phyloP scores from a whole-genome alignment of 2,113 vertebrate species.

The Lamprotornis superbus region DNA sequence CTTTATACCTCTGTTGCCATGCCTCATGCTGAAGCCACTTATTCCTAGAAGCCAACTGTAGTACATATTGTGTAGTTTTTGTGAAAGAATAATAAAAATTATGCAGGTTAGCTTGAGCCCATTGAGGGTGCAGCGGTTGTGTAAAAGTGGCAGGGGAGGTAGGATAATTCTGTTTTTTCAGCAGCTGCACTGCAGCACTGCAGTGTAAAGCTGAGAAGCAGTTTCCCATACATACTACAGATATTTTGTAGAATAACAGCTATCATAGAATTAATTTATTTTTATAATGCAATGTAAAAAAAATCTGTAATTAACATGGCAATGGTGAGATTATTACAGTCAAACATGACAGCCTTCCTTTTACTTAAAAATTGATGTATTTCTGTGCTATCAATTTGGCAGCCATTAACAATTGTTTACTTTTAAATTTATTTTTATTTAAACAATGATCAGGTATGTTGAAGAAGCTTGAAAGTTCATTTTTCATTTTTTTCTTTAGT shows the following conservation, averaged over 20 bases:
- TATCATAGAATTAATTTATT: not conserved
- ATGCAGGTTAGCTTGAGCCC: not conserved
- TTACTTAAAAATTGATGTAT: not conserved
- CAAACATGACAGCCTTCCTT: not conserved
- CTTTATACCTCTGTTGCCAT: not conserved
- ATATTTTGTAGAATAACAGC: not conserved
- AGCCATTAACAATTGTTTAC: not conserved
- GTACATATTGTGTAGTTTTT: not conserved
- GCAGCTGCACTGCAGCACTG: not conserved
- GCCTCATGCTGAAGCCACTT: not conserved
- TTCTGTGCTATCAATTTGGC: not conserved
- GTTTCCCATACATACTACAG: not conserved
- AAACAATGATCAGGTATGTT: not conserved
- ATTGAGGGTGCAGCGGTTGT: not conserved
- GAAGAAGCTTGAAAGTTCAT: not conserved
- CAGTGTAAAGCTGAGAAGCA: not conserved
- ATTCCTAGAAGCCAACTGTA: not conserved
- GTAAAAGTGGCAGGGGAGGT: not conserved
- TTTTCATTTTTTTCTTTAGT: not conserved
- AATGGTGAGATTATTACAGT: not conserved
- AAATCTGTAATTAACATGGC: not conserved
- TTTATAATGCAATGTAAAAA: not conserved
- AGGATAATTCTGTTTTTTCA: not conserved
- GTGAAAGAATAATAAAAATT: not conserved
- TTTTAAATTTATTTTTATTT: not conserved